phyloP scores from a whole-genome alignment of 2,888 invertebrate species.

The Lepidochrysops patricia region DNA sequence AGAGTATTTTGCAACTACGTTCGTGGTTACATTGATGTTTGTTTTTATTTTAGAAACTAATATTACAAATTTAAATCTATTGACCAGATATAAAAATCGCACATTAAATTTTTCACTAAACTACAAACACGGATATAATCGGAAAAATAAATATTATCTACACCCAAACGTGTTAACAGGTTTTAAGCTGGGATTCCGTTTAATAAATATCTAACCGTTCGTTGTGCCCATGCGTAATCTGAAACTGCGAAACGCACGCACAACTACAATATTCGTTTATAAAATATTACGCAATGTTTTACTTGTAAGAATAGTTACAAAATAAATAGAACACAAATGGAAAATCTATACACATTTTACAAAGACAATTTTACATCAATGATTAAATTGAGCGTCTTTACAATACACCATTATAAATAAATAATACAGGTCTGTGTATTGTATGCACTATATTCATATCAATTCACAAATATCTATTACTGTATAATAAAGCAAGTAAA shows the following conservation, averaged over 20 bases:
- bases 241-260: neutral
- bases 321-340: constrained; percentile 1
- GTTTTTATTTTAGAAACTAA: constrained; percentile 9
- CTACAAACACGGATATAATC: neutral
- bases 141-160: constrained; percentile 11
- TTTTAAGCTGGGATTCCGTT: neutral
- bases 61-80: constrained; percentile 11
- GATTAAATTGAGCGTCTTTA: constrained; percentile 16
- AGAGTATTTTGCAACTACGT: constrained; percentile 15
- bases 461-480: constrained; percentile 5
- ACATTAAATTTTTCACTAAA: constrained; percentile 9
- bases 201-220: neutral
- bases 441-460: neutral
- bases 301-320: neutral
- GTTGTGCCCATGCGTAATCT: neutral
- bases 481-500: neutral
- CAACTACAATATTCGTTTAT: neutral
- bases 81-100: constrained; percentile 13
- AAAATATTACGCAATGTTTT: neutral
- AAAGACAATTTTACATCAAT: constrained; percentile 15
- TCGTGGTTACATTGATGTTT: neutral
- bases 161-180: neutral
- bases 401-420: constrained; percentile 1
- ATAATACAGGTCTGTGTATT: constrained; percentile 3
- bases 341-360: constrained; percentile 19